Evolutionary conservation across 2,113 vertebrate genomes (phyloP), one percentile per base, ranked within the genome.

Genomic region (Rhinichthys klamathensis): DNA sequence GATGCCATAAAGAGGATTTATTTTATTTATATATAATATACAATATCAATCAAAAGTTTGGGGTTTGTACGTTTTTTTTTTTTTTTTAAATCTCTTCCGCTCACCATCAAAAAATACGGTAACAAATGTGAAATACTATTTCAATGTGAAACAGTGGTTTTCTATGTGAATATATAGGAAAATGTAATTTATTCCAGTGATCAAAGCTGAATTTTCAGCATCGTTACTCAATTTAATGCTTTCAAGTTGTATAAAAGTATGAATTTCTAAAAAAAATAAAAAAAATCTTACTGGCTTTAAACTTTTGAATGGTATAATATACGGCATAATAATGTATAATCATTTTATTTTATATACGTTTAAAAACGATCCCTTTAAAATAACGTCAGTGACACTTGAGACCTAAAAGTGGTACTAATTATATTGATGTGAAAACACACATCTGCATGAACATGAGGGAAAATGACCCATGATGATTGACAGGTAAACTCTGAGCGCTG

Each of bases 391-490:
- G 21, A 23, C 18, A 58, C 54, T 9, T 8, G 54, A 58, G 51
- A 23, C 7, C 56, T 58, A 9, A 58, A 60, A 60, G n/a, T 61
- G 58, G n/a, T 25, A 11, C 4, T 12, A 61, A 61, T 61, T 61
- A 10, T 41, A 61, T 13, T 61, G 11, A 30, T 65, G 5, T 65
- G 61, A 13, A 15, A 30, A 56, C 2, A 21, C 54, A 56, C 6
- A 56, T 56, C 54, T 56, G 54, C 51, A 51, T 4, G 1, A 61
- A 11, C 58, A 63, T 63, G 61, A 63, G 60, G 0, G 61, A 30
- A 63, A 5, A 73, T 85, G 69, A 76, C 35, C 63, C 76, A 79
- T 60, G 80, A 54, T 46, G 18, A 56, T 18, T 56, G 54, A 21
- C 54, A 8, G 51, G 18, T 21, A 12, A 56, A 21, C 6, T 4